These are phyloP conservation scores for Eremophila alpestris DNA, from an alignment of 2,797 vertebrate genomes.

Conservation along the genomic window DNA sequence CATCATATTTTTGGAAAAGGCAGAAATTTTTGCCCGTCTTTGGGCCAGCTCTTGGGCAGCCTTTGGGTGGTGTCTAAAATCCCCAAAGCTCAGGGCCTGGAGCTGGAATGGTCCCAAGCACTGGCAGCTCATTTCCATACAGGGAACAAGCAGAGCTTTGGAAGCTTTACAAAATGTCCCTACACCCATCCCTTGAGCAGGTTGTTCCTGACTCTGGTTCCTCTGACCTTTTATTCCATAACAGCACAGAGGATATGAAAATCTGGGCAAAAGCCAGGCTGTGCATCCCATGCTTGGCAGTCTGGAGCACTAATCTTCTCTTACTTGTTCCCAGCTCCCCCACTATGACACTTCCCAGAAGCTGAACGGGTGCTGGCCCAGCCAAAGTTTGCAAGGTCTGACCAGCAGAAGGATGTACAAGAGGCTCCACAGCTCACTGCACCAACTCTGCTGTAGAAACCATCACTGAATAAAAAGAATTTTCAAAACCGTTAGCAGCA, in stretches of 20 bases:
- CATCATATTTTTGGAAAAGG: neutral
- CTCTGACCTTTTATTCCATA: neutral
- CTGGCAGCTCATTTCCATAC: neutral
- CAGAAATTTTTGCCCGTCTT: neutral
- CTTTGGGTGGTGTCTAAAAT: neutral
- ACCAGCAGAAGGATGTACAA: neutral
- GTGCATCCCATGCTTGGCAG: neutral
- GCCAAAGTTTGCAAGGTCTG: neutral
- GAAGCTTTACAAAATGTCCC: neutral
- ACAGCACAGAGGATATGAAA: neutral
- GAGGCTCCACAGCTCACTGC: neutral
- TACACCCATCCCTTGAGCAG: neutral
- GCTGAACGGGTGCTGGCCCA: neutral
- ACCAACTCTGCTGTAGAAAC: neutral
- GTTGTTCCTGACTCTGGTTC: neutral
- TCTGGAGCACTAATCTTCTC: neutral
- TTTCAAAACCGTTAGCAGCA: neutral
- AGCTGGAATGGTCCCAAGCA: neutral
- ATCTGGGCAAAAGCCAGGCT: neutral
- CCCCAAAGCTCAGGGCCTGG: neutral
- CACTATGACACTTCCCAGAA: neutral
- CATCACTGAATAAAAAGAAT: neutral
- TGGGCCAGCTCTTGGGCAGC: neutral
- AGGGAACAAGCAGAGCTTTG: neutral
- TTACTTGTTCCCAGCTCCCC: neutral